These are phyloP conservation scores for Ylistrum balloti DNA, from an alignment of 1,140 invertebrate genomes.

Conservation along the genomic window DNA sequence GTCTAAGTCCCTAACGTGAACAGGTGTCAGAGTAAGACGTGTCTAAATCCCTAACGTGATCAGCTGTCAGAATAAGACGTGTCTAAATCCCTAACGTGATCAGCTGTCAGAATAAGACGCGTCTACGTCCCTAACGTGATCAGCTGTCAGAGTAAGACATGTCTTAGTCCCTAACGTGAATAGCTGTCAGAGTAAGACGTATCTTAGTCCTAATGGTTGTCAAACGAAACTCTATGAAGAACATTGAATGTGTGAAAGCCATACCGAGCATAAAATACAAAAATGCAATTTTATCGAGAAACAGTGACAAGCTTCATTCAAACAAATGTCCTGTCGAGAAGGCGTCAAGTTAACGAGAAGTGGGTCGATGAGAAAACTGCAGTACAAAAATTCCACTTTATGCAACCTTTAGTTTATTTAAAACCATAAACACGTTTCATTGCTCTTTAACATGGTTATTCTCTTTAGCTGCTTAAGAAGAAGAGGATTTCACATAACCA, in stretches of 20 bases:
- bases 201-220: not conserved
- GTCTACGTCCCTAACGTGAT: too few species aligned
- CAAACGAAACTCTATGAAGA: not conserved
- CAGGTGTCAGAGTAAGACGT: not conserved
- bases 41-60: too few species aligned
- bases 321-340: not conserved
- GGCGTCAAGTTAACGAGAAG: not conserved
- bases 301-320: not conserved
- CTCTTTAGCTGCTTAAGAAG: not conserved
- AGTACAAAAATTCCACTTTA: not conserved
- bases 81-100: too few species aligned
- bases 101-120: too few species aligned
- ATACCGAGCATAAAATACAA: not conserved
- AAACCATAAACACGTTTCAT: slow-evolving; percentile 33
- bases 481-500: not conserved
- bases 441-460: slow-evolving; percentile 28
- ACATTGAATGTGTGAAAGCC: not conserved
- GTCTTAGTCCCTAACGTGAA: not conserved
- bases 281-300: not conserved
- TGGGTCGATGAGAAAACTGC: not conserved
- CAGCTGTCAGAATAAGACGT: too few species aligned
- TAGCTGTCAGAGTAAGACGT: not conserved
- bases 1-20: too few species aligned
- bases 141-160: too few species aligned
- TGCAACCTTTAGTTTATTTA: slow-evolving; percentile 26